Evolutionary conservation across 30 jellyfish, hydroid and myxozoan species (phyloP).

Genomic region (Clytia hemisphaerica): DNA sequence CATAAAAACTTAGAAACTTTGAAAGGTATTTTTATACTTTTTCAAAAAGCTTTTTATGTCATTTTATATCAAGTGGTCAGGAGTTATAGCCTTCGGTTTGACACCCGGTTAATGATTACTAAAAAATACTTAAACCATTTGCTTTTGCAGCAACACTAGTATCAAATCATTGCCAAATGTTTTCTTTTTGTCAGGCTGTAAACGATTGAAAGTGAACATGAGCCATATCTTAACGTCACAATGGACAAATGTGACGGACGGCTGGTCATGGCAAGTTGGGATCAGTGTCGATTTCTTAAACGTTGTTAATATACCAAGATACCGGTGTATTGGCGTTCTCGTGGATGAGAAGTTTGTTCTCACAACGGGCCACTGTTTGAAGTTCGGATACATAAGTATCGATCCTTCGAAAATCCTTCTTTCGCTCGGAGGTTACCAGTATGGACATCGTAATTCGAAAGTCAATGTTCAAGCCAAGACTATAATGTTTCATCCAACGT

Average conservation of each 20-base stretch:
- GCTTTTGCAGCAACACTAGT: neutral
- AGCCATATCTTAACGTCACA: neutral
- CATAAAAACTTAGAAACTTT: too few relatives aligned
- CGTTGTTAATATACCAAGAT: slow-evolving; percentile 7
- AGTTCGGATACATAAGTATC: slow-evolving; percentile 21
- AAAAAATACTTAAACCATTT: too few relatives aligned
- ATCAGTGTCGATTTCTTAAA: slow-evolving; percentile 27
- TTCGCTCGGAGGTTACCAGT: slow-evolving; percentile 17
- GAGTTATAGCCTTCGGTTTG: too few relatives aligned
- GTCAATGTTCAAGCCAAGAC: slow-evolving; percentile 19
- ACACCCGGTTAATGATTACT: too few relatives aligned
- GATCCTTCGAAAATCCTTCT: slow-evolving; percentile 7
- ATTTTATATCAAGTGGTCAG: too few relatives aligned
- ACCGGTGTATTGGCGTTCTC: slow-evolving; percentile 77
- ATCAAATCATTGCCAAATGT: neutral
- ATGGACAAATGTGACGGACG: slow-evolving; percentile 24
- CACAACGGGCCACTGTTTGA: slow-evolving; percentile 75
- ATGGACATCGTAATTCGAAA: neutral
- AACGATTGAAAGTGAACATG: neutral
- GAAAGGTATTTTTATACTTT: too few relatives aligned
- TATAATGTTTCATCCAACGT: slow-evolving; percentile 13
- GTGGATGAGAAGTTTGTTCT: slow-evolving; percentile 36
- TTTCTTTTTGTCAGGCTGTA: slow-evolving; percentile 20
- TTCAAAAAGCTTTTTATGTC: too few relatives aligned
- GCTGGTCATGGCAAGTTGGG: slow-evolving; percentile 55